A percentile compares a stretch with the other conserved stretches of the same genome.
Evolutionary conservation across 2,888 invertebrate species (phyloP).

Genomic region (Polyommatus icarus): DNA sequence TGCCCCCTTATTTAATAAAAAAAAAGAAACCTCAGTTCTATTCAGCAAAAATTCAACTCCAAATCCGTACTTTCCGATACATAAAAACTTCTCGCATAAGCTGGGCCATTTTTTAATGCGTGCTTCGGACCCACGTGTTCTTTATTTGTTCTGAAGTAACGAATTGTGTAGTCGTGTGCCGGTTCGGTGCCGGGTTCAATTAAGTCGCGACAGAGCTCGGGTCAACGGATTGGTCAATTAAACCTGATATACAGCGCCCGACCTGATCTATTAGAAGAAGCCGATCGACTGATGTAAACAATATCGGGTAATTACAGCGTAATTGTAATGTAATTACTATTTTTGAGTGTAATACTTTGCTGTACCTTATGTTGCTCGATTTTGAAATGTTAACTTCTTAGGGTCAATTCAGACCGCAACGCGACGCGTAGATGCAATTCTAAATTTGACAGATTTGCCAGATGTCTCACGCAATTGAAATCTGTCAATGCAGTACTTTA

Average conservation of each 20-base stretch:
- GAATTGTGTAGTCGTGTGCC: constrained; percentile 50
- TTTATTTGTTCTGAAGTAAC: constrained; percentile 54
- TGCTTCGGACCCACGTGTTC: constrained; percentile 61
- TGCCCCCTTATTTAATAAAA: no score
- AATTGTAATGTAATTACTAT: background rate
- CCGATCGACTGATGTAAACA: constrained; percentile 33
- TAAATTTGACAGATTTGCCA: no score
- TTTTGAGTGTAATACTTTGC: background rate
- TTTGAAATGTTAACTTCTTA: no score
- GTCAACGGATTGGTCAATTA: constrained; percentile 44
- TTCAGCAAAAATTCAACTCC: constrained; percentile 71
- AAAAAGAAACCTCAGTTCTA: constrained; percentile 48
- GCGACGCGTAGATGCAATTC: no score
- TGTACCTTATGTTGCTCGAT: background rate
- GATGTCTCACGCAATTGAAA: no score
- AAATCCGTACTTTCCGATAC: constrained; percentile 75
- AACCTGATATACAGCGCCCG: constrained; percentile 41
- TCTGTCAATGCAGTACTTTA: no score
- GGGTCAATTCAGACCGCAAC: no score
- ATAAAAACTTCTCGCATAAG: constrained; percentile 71
- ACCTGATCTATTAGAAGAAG: constrained; percentile 37
- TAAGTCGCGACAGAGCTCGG: constrained; percentile 48
- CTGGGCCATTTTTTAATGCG: constrained; percentile 75
- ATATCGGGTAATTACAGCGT: background rate
- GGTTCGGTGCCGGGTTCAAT: constrained; percentile 52